Evolutionary conservation across 2,113 vertebrate genomes (phyloP).

Genomic region (Etheostoma cragini): DNA sequence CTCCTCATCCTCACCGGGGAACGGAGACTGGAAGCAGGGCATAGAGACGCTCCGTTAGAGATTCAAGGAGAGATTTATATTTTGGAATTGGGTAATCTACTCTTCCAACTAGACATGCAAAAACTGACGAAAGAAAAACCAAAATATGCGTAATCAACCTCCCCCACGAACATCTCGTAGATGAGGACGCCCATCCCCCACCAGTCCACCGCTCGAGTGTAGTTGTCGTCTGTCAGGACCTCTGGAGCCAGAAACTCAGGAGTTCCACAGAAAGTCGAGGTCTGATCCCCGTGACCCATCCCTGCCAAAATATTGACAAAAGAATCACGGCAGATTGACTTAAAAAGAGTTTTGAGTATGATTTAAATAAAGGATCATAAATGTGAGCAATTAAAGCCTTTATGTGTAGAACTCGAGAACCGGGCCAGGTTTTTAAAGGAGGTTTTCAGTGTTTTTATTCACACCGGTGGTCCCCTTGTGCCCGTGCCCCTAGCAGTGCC

Average conservation of each 20-base stretch:
- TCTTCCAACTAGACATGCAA: background rate
- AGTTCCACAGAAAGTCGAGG: slow-evolving; percentile 97
- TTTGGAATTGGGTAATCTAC: background rate
- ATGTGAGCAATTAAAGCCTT: background rate
- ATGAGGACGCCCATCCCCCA: slow-evolving; percentile 97
- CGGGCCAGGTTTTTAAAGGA: too few relatives aligned
- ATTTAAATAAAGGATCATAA: background rate
- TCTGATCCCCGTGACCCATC: slow-evolving; percentile 94
- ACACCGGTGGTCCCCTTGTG: too few relatives aligned
- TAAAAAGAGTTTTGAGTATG: background rate
- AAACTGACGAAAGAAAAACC: background rate
- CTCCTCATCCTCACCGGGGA: slow-evolving; percentile 97
- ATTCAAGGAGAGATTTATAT: background rate
- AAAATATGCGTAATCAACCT: slow-evolving; percentile 81
- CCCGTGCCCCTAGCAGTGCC: too few relatives aligned
- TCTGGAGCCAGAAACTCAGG: slow-evolving; percentile 97
- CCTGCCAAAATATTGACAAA: slow-evolving; percentile 76
- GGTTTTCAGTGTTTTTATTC: too few relatives aligned
- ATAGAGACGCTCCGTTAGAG: background rate
- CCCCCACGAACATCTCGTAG: slow-evolving; percentile 97
- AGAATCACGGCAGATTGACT: background rate
- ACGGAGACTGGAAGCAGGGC: slow-evolving; percentile 85
- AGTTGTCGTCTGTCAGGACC: slow-evolving; percentile 93
- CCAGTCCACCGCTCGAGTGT: slow-evolving; percentile 96
- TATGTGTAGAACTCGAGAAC: background rate